Conservation (phyloP, 2,888 invertebrate species). For the Ecliptopera silaceata region DNA sequence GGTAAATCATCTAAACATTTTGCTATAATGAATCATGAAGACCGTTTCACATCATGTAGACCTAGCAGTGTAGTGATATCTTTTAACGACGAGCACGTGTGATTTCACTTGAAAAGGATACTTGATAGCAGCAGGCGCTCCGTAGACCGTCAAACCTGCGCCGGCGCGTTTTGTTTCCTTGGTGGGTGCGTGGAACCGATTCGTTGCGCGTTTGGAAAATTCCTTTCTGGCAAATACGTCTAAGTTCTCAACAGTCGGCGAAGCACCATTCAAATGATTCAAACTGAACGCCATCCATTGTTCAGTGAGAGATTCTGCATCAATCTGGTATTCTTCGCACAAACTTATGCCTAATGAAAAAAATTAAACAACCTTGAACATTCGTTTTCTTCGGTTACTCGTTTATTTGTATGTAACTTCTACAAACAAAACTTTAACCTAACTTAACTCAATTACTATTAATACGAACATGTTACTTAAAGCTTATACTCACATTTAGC, state of each 20-base stretch:
- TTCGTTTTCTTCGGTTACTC: slow-evolving; percentile 51
- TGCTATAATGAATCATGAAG: neutral
- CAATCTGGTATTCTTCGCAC: slow-evolving; percentile 84
- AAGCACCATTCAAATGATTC: slow-evolving; percentile 84
- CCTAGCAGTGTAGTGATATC: neutral
- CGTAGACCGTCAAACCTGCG: slow-evolving; percentile 67
- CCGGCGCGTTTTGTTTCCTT: slow-evolving; percentile 68
- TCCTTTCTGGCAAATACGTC: slow-evolving; percentile 86
- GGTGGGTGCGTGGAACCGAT: slow-evolving; percentile 55
- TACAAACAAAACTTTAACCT: neutral
- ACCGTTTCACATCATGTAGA: neutral
- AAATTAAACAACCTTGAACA: slow-evolving; percentile 78
- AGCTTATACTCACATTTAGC: slow-evolving; percentile 78
- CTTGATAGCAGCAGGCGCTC: slow-evolving; percentile 59
- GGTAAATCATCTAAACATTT: slow-evolving; percentile 8
- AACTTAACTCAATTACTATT: too few species aligned
- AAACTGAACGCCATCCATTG: slow-evolving; percentile 91
- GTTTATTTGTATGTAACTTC: neutral
- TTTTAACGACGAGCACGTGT: slow-evolving; percentile 60
- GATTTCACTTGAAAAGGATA: slow-evolving; percentile 69
- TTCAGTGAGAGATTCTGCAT: slow-evolving; percentile 87
- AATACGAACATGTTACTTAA: neutral
- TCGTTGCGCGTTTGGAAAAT: slow-evolving; percentile 78
- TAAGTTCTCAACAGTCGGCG: slow-evolving; percentile 84
- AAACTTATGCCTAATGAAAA: slow-evolving; percentile 83